Evolutionary conservation across 2,113 vertebrate species (phyloP), one percentile per base, ranked within the genome.

Genomic region (Gadus chalcogrammus): DNA sequence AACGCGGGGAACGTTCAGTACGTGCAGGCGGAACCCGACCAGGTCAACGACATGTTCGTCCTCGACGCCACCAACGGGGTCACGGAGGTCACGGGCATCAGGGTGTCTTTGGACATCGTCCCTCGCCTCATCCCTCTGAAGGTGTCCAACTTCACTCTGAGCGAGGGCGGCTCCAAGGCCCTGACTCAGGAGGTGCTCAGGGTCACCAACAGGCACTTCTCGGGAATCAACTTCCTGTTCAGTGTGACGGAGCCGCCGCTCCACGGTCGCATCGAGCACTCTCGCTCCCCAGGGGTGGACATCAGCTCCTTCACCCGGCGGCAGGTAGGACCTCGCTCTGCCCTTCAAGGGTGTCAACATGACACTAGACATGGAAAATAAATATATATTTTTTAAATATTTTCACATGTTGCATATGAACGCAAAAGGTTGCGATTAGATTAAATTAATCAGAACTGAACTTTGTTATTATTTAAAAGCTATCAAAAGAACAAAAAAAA

Each of bases 1-100:
- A 88, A 95, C 13, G 83, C 81, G 16, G 95, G 94, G 6, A 89
- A 89, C 76, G 76, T 97, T 77, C 92, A 94, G 75, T 97, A 97
- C 75, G 77, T 95, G 70, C 95, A 95, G 83, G 87, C 84, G 28
- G 84, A 81, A 62, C 84, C 93, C 20, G 75, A 81, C 78, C 88
- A 87, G 31, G 63, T 80, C 2, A 90, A 81, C 8, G 95, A 97
- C 81, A 73, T 0, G 64, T 94, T 95, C 78, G 73, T 88, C 22
- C 79, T 95, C 20, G 92, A 94, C 42, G 92, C 92, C 72, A 93
- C 90, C 72, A 94, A 92, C 0, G 93, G 93, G 66, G 83, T 95
- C 62, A 90, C 74, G 52, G 85, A 90, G 64, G 77, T 95, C 75
- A 82, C 12, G 20, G 84, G 77, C 82, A 88, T 95, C 75, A 88